Conservation (phyloP, 1,140 invertebrate species). For the Drosophila sturtevanti region DNA sequence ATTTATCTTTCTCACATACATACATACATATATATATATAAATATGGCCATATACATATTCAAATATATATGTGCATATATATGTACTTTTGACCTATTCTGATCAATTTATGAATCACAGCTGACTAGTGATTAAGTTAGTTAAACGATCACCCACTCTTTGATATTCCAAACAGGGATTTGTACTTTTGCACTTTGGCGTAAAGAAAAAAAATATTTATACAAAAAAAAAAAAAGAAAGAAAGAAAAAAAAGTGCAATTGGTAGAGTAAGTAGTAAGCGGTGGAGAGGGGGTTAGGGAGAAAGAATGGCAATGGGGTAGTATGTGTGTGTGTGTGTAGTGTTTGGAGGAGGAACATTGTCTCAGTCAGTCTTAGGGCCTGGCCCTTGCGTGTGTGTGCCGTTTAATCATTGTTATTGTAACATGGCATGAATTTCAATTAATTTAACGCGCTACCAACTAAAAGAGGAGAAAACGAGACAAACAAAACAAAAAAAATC, state of each 20-base stretch:
- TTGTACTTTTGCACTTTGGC: constrained; percentile 82
- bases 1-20: background rate
- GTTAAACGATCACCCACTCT: constrained; percentile 37
- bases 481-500: constrained; percentile 15
- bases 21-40: constrained; percentile 2
- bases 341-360: constrained; percentile 13
- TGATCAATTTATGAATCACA: constrained; percentile 68
- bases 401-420: constrained; percentile 80
- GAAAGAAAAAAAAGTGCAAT: constrained; percentile 57
- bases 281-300: constrained; percentile 3
- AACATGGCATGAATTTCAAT: constrained; percentile 81
- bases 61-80: constrained; percentile 9
- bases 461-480: background rate
- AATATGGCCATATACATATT: too few relatives aligned
- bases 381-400: constrained; percentile 51
- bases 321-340: too few relatives aligned
- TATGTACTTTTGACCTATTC: constrained; percentile 19
- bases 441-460: constrained; percentile 74
- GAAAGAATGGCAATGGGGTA: too few relatives aligned
- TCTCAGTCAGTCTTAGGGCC: constrained; percentile 50
- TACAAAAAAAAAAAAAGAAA: too few relatives aligned
- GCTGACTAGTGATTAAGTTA: constrained; percentile 51
- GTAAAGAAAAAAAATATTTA: background rate
- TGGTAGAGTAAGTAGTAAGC: constrained; percentile 16
- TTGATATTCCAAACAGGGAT: constrained; percentile 79